Evolutionary conservation across 1,140 invertebrate genomes (phyloP), one percentile per base, ranked within the genome.

Genomic region (Zaprionus camerounensis): DNA sequence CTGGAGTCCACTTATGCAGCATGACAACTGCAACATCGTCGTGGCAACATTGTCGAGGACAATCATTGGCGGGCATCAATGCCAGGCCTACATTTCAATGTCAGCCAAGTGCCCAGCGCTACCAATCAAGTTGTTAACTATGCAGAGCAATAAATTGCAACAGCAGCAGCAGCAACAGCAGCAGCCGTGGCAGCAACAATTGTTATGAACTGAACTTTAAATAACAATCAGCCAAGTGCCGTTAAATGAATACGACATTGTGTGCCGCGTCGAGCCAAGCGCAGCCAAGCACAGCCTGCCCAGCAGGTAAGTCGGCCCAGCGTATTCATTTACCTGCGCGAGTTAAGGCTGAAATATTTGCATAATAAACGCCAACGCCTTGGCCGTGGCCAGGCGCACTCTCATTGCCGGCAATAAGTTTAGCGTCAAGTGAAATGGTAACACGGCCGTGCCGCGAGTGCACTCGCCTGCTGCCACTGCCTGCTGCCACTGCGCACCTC

Each of bases 91-190:
- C 85, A 88, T 87, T 87, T 87, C 84, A 87, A 87, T 87, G 84
- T 87, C 84, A 88, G 82, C 75, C 82, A 81, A 81, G 59, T 88
- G 85, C 84, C 81, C 84, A 88, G 78, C 71, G 84, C 84, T 88
- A 87, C 84, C 84, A 87, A 87, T 87, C 84, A 87, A 87, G 84
- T 87, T 87, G 84, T 87, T 87, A 87, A 84, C 84, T 90, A 88
- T 88, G 85, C 81, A 80, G 80, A 85, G 82, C 67, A 84, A 82
- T 84, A 84, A 85, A 84, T 85, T 85, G 82, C 82, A 63, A 78
- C 57, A 38, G 20, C 20, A 20, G 20, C 20, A 20, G 20, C 77
- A 82, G 78, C 78, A 67, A 56, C 55, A 31, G 38, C 66, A 74
- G 55, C 66, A 62, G 20, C 46, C 17, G 46, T 22, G 68, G 57